A percentile compares a stretch with the other conserved stretches of the same genome.
phyloP scores from a whole-genome alignment of 2,888 invertebrate species.

The Tenthredo livida region DNA sequence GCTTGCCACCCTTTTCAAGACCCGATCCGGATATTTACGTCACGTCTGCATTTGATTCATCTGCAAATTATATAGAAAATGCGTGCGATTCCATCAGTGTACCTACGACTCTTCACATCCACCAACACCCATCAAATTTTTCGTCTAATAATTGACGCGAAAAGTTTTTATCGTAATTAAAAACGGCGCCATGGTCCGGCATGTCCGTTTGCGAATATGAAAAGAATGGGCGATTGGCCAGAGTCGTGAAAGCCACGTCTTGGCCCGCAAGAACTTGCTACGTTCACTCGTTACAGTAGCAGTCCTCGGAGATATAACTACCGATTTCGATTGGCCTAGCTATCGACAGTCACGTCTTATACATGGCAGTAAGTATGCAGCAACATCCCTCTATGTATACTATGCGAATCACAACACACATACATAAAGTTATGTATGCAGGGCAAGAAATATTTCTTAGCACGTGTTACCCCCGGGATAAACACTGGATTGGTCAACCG shows the following conservation, averaged over 20 bases:
- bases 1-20: conserved; percentile 42
- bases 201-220: conserved; percentile 40
- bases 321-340: conserved; percentile 68
- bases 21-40: conserved; percentile 23
- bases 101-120: neutral
- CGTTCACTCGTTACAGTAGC: conserved; percentile 69
- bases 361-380: conserved; percentile 47
- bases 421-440: conserved; percentile 11
- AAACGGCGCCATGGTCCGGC: neutral
- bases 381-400: conserved; percentile 37
- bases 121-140: neutral
- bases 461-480: neutral
- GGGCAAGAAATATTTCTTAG: neutral
- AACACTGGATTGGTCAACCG: neutral
- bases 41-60: conserved; percentile 39
- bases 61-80: conserved; percentile 32
- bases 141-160: neutral
- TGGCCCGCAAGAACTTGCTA: conserved; percentile 68
- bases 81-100: neutral
- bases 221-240: conserved; percentile 57
- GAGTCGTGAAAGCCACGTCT: conserved; percentile 69
- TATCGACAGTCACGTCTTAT: conserved; percentile 71
- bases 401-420: conserved; percentile 13
- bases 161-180: conserved; percentile 23
- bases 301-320: conserved; percentile 55